These are phyloP conservation scores for Poecilia latipinna DNA, from an alignment of 2,113 vertebrate genomes.

Conservation along the genomic window DNA sequence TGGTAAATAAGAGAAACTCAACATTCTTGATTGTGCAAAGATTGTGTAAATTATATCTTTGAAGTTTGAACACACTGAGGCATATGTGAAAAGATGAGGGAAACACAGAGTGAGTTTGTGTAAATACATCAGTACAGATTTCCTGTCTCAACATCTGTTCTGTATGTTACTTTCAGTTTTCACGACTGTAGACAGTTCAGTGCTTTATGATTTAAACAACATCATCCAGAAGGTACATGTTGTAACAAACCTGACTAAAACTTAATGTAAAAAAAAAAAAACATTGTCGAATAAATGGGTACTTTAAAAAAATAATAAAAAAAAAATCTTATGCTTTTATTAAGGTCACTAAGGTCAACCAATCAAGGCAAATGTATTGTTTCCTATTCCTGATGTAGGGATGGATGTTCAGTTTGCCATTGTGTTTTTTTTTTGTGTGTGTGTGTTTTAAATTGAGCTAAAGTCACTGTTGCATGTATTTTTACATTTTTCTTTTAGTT, in stretches of 20 bases:
- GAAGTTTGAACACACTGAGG: background rate
- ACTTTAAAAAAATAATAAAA: too few relatives aligned
- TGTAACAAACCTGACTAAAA: background rate
- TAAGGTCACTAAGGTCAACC: background rate
- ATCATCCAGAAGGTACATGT: background rate
- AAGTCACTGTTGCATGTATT: background rate
- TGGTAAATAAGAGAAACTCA: background rate
- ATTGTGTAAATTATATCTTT: slow-evolving; percentile 2
- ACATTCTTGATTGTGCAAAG: background rate
- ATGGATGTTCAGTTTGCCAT: background rate
- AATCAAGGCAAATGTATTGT: background rate
- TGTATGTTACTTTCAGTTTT: background rate
- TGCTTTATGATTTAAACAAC: background rate
- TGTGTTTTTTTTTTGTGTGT: background rate
- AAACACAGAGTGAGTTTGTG: background rate
- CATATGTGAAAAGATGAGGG: slow-evolving; percentile 1
- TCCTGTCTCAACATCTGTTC: background rate
- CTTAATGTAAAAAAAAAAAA: background rate
- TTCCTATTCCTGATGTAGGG: background rate
- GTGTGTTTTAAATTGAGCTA: background rate
- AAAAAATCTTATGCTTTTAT: background rate
- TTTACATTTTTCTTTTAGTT: background rate
- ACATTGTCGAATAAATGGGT: background rate
- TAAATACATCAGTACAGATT: background rate
- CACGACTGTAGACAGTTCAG: background rate